Conservation (phyloP, 92 coral and sea anemone genomes). For the Epizoanthus rinbou region DNA sequence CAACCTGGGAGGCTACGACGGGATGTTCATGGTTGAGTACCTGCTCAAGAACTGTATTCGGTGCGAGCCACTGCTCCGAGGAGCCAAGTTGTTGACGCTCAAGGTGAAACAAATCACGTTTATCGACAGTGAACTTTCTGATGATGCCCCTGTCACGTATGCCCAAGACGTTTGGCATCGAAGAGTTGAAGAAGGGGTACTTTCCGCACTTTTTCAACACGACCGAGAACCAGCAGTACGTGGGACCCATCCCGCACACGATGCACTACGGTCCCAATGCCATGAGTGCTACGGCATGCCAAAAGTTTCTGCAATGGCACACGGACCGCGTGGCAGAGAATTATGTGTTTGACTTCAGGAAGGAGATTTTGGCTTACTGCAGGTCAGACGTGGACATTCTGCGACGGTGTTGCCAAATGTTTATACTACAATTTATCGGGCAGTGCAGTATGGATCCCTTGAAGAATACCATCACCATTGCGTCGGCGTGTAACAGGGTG, state of each 20-base stretch:
- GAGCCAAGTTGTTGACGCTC: background rate
- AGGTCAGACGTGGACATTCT: conserved; percentile 30
- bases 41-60: background rate
- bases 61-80: background rate
- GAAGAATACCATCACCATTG: background rate
- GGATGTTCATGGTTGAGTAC: background rate
- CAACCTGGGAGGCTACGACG: too few species aligned
- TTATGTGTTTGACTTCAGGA: conserved; percentile 26
- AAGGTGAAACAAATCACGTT: background rate
- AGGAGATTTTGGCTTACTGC: background rate
- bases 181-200: conserved; percentile 21
- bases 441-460: conserved; percentile 5
- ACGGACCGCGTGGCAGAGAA: background rate
- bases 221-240: background rate
- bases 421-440: background rate
- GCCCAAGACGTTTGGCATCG: conserved; percentile 24
- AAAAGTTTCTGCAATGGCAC: background rate
- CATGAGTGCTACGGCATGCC: background rate
- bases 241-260: background rate
- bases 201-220: background rate
- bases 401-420: conserved; percentile 28
- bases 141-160: conserved; percentile 16
- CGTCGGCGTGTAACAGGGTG: background rate
- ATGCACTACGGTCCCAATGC: background rate
- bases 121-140: background rate